Evolutionary conservation across 2,113 vertebrate species (phyloP), one percentile per base, ranked within the genome.

Genomic region (Stictonetta naevosa): DNA sequence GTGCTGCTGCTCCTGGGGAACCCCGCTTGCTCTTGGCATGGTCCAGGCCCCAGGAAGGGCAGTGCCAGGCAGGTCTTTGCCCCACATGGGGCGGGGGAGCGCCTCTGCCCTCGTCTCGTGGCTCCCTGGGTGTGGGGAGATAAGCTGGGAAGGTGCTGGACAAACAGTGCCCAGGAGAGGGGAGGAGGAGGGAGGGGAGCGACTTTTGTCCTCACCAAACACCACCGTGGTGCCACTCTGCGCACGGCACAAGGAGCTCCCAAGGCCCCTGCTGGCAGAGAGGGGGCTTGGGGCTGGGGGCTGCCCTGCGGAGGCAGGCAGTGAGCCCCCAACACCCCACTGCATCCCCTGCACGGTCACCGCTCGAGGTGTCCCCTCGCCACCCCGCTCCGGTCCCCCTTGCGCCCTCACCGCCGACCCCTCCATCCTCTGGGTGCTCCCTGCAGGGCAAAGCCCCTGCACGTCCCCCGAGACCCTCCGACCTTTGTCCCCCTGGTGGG

Each of bases 41-140:
- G 53, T 84, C 62, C 1, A 0, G 58, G 59, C 44, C 40, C 63
- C 0, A 6, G 55, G 71, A 73, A 91, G 87, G 89, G 87, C 81
- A 95, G 91, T 92, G 81, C 93, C 94, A 94, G 74, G 66, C 74
- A 94, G 92, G 96, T 90, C 96, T 97, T 97, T 97, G 97, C 95
- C 96, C 97, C 13, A 8, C 38, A 63, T 38, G 88, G 84, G 83
- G 77, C 2, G 74, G 75, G 42, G 88, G 82, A 94, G 88, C 62
- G 90, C 83, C 90, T 88, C 93, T 96, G 90, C 95, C 95, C 87
- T 95, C 21, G 16, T 95, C 94, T 79, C 90, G 58, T 8, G 2
- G 56, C 93, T 84, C 90, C 31, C 55, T 95, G 96, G 96, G 95
- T 34, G 95, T 96, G 91, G 89, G 86, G 84, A 97, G 97, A 97